Conservation (phyloP, 2,797 vertebrate species). For the Diglossa cyanea region DNA sequence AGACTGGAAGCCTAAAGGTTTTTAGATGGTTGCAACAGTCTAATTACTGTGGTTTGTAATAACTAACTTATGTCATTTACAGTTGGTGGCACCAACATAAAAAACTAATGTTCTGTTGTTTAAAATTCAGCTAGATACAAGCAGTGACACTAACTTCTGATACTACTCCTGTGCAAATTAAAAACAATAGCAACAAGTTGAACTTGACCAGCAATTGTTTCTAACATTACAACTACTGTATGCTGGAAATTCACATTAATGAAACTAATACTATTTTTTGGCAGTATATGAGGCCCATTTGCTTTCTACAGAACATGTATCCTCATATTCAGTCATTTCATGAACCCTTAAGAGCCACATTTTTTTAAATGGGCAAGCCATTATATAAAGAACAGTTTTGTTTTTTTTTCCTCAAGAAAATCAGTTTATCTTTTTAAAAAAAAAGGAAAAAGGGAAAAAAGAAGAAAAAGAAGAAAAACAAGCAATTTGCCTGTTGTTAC, state of each 20-base stretch:
- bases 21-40: constrained; percentile 91
- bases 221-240: constrained; percentile 98
- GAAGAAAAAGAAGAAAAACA: constrained; percentile 77
- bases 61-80: constrained; percentile 97
- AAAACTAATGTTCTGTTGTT: constrained; percentile 85
- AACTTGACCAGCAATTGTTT: constrained; percentile 99
- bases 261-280: constrained; percentile 99
- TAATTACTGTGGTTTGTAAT: constrained; percentile 89
- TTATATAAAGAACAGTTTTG: constrained; percentile 86
- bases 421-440: constrained; percentile 77
- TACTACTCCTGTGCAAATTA: constrained; percentile 99
- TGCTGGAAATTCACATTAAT: constrained; percentile 96
- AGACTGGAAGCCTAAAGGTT: constrained; percentile 90
- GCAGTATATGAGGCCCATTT: constrained; percentile 97
- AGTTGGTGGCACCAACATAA: constrained; percentile 94
- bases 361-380: constrained; percentile 89
- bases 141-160: constrained; percentile 97
- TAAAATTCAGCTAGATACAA: constrained; percentile 96
- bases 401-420: constrained; percentile 80
- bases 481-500: constrained; percentile 91
- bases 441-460: not conserved
- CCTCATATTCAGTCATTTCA: constrained; percentile 88
- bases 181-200: constrained; percentile 97
- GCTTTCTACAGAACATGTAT: constrained; percentile 91
- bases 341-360: constrained; percentile 88